Conservation (phyloP, 1,140 invertebrate species). For the Sipha flava region DNA sequence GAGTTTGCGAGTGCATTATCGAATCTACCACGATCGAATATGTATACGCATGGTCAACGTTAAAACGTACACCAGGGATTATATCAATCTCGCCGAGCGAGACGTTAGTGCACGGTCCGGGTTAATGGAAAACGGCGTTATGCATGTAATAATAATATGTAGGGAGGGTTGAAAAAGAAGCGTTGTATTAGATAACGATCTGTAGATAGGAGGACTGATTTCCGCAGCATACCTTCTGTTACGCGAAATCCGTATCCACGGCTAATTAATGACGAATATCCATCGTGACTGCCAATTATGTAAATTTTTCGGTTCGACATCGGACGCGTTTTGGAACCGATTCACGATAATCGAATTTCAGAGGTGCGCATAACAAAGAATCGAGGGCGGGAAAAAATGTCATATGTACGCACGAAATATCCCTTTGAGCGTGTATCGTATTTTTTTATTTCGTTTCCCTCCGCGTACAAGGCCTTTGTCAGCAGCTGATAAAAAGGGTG, state of each 20-base stretch:
- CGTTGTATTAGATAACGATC: not conserved
- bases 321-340: not conserved
- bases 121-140: not conserved
- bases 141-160: no score
- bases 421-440: not conserved
- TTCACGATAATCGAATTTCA: not conserved
- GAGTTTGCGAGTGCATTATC: not conserved
- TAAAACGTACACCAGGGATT: not conserved
- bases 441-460: not conserved
- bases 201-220: not conserved
- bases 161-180: not conserved
- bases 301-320: not conserved
- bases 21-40: not conserved
- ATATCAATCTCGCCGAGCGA: not conserved
- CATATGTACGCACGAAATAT: not conserved
- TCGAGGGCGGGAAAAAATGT: not conserved
- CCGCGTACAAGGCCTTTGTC: not conserved
- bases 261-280: constrained; percentile 7
- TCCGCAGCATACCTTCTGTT: not conserved
- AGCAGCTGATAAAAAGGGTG: not conserved
- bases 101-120: not conserved
- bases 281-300: not conserved
- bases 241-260: not conserved
- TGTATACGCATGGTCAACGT: not conserved
- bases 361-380: not conserved